A percentile compares a stretch with the other conserved stretches of the same genome.
These are phyloP conservation scores for Stramonita haemastoma DNA, from an alignment of 2,888 invertebrate genomes.

Conservation along the genomic window DNA sequence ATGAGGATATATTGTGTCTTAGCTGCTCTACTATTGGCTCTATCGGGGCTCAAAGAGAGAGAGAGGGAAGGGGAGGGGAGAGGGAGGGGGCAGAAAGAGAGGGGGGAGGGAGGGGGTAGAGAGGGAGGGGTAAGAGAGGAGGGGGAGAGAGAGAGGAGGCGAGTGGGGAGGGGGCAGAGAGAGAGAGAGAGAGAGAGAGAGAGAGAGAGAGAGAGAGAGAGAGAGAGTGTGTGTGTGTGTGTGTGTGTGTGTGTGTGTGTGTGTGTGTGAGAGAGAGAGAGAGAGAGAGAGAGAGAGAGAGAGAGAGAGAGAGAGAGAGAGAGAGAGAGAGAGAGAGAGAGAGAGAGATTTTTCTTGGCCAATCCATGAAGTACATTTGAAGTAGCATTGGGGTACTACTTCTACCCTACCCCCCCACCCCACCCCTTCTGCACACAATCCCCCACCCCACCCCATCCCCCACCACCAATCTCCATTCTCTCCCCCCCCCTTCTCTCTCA, in stretches of 20 bases:
- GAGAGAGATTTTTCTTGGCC: neutral
- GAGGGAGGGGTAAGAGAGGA: neutral
- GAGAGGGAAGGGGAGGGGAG: neutral
- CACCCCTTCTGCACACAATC: neutral
- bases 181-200: neutral
- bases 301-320: neutral
- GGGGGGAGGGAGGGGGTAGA: neutral
- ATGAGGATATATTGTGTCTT: too few relatives aligned
- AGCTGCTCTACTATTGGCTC: too few relatives aligned
- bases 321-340: neutral
- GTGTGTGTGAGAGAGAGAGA: neutral
- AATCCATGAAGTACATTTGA: neutral
- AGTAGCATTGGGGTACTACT: neutral
- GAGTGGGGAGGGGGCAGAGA: neutral
- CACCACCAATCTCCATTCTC: neutral
- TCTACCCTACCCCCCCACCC: neutral
- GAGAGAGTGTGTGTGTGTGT: neutral
- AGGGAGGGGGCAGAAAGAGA: neutral
- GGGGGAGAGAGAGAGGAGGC: neutral
- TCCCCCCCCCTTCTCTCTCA: neutral
- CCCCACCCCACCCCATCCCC: neutral
- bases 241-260: neutral
- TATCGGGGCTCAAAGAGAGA: neutral
- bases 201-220: too few relatives aligned
- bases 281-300: too few relatives aligned